Evolutionary conservation across 2,888 invertebrate genomes (phyloP).

Genomic region (Hypolimnas misippus): DNA sequence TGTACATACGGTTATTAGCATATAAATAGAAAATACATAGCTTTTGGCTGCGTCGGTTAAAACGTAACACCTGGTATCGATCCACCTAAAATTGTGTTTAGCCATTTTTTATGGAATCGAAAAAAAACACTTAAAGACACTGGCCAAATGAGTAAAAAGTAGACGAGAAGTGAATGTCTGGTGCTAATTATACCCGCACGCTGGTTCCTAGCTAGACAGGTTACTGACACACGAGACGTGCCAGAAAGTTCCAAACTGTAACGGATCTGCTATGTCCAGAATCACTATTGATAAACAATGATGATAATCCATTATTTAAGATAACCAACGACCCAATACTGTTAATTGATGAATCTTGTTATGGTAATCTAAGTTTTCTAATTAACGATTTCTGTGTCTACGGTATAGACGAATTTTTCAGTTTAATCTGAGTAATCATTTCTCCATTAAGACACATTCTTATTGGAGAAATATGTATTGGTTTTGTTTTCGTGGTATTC

Average conservation of each 20-base stretch:
- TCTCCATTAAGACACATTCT: too few species aligned
- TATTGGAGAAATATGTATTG: too few species aligned
- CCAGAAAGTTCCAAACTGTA: constrained; percentile 14
- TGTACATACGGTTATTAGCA: too few species aligned
- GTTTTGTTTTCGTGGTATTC: too few species aligned
- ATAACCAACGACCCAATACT: neutral
- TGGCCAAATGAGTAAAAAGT: constrained; percentile 27
- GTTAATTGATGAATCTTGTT: neutral
- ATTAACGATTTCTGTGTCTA: too few species aligned
- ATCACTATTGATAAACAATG: constrained; percentile 12
- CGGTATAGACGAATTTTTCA: too few species aligned
- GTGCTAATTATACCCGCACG: constrained; percentile 46
- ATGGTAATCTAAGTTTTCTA: neutral
- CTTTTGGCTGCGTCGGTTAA: too few species aligned
- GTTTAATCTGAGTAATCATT: too few species aligned
- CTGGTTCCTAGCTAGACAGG: constrained; percentile 44
- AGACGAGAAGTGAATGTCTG: constrained; percentile 37
- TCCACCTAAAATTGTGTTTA: constrained; percentile 10
- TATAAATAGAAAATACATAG: too few species aligned
- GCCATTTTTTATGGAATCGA: constrained; percentile 3
- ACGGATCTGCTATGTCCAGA: constrained; percentile 5
- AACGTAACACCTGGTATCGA: neutral
- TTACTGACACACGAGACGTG: constrained; percentile 52
- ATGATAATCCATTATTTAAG: neutral
- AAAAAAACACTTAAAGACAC: constrained; percentile 15